These are phyloP conservation scores for Patella ulyssiponensis DNA, from an alignment of 2,888 invertebrate genomes.

Conservation along the genomic window DNA sequence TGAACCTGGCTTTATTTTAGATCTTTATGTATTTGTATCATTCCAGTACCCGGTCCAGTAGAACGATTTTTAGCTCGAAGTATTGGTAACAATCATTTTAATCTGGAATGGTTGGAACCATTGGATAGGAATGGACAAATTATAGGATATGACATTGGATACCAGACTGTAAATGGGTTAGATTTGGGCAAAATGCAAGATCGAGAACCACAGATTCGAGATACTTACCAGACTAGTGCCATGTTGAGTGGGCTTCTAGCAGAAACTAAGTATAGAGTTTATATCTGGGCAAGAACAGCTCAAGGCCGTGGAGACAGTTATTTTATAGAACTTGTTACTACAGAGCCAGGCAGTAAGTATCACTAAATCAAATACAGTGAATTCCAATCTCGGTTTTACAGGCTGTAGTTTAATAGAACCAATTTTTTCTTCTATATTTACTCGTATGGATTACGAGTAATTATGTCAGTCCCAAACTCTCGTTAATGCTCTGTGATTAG, in stretches of 20 bases:
- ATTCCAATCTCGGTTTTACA: no score
- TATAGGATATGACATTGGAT: slow-evolving; percentile 93
- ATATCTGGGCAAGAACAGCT: slow-evolving; percentile 87
- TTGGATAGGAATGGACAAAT: slow-evolving; percentile 92
- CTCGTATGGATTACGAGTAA: no score
- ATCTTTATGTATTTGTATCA: neutral
- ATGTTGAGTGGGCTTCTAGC: slow-evolving; percentile 89
- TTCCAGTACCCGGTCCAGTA: slow-evolving; percentile 65
- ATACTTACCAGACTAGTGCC: slow-evolving; percentile 83
- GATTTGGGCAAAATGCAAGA: slow-evolving; percentile 77
- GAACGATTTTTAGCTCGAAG: slow-evolving; percentile 48
- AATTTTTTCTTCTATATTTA: no score
- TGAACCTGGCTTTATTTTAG: no score
- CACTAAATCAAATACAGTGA: neutral
- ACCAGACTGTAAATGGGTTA: slow-evolving; percentile 79
- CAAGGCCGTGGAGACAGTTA: slow-evolving; percentile 87
- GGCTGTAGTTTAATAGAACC: no score
- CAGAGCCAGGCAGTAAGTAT: slow-evolving; percentile 55
- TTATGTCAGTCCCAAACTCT: no score
- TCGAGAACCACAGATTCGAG: slow-evolving; percentile 81
- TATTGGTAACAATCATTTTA: slow-evolving; percentile 69
- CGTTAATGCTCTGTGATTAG: neutral
- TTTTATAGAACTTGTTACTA: slow-evolving; percentile 66
- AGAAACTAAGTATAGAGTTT: slow-evolving; percentile 85
- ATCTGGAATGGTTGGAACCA: slow-evolving; percentile 92